A percentile compares a stretch with the other conserved stretches of the same genome.
These are phyloP conservation scores for Meriones psammophilus DNA, from an alignment of 2,797 vertebrate genomes.

Conservation along the genomic window DNA sequence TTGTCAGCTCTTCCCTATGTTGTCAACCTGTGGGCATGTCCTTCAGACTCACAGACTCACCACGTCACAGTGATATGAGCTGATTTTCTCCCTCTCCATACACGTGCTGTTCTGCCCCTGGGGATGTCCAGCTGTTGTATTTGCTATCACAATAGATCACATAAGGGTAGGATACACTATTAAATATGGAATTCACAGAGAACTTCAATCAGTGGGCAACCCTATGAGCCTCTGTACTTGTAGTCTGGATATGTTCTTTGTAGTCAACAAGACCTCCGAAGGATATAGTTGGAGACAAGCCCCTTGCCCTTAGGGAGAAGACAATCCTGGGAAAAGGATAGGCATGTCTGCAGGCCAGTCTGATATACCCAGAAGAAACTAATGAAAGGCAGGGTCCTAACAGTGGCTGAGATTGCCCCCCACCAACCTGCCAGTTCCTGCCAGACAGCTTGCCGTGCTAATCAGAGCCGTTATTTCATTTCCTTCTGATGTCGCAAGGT, in stretches of 20 bases:
- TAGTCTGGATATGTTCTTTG: background rate
- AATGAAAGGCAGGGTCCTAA: background rate
- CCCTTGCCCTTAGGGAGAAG: background rate
- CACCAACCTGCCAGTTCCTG: background rate
- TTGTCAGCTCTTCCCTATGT: accelerated
- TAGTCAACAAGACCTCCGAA: accelerated
- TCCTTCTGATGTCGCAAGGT: background rate
- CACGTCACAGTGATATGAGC: background rate
- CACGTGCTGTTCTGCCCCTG: background rate
- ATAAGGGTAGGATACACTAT: background rate
- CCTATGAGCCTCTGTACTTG: background rate
- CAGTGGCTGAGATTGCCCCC: background rate
- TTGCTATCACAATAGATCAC: background rate
- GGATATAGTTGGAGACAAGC: accelerated
- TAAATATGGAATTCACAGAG: background rate
- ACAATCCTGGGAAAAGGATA: background rate
- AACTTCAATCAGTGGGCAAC: accelerated
- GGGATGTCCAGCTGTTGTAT: background rate
- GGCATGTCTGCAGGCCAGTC: background rate
- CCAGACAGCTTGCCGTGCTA: background rate
- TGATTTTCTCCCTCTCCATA: too few relatives aligned
- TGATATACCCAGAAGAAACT: background rate
- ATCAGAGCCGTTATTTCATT: background rate
- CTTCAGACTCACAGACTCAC: accelerated
- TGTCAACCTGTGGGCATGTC: background rate